These are phyloP conservation scores for Aselliscus stoliczkanus DNA, from an alignment of 2,797 vertebrate species.

Conservation along the genomic window DNA sequence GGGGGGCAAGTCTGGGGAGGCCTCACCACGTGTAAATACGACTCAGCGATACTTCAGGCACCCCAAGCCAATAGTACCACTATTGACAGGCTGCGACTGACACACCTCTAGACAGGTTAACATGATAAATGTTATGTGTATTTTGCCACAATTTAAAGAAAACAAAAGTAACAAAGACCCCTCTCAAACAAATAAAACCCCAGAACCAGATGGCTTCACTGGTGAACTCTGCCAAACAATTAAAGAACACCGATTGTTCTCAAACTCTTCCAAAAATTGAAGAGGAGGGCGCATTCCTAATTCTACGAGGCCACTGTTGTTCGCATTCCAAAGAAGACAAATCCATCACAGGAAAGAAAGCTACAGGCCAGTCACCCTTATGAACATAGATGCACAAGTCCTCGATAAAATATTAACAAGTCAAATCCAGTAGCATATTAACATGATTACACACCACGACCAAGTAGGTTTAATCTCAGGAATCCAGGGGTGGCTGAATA, in stretches of 20 bases:
- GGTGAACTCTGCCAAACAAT: neutral
- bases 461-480: neutral
- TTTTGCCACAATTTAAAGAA: neutral
- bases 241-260: neutral
- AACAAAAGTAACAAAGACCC: neutral
- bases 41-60: no score
- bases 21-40: neutral
- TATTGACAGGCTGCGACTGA: neutral
- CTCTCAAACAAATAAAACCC: neutral
- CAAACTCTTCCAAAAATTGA: neutral
- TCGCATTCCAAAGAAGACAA: neutral
- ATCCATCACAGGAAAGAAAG: neutral
- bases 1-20: no score
- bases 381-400: neutral
- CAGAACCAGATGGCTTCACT: neutral
- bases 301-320: neutral
- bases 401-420: neutral
- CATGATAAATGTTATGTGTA: neutral
- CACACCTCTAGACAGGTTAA: neutral
- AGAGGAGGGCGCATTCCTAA: neutral
- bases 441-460: neutral
- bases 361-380: neutral
- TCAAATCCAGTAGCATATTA: neutral
- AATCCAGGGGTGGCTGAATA: neutral
- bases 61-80: no score